These are phyloP conservation scores for Oreochromis spilurus DNA, from an alignment of 2,113 vertebrate species.

Conservation along the genomic window DNA sequence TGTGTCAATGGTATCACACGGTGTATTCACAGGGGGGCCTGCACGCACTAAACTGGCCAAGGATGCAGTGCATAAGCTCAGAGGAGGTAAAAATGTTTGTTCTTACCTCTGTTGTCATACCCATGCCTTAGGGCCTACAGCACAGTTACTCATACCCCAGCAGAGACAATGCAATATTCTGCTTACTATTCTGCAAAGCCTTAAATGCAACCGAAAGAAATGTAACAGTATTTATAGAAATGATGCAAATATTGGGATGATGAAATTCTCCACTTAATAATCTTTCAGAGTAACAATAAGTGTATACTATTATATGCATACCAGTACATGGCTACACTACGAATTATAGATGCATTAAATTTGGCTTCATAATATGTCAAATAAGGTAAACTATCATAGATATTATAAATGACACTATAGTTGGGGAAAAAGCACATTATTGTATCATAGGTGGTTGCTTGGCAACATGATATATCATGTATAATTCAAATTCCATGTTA, in stretches of 20 bases:
- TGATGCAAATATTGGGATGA: not conserved
- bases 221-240: slow-evolving; percentile 33
- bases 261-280: not conserved
- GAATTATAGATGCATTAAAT: not conserved
- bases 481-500: not conserved
- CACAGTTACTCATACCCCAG: slow-evolving; percentile 45
- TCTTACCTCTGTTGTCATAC: slow-evolving; percentile 65
- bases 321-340: not conserved
- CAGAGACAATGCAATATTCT: slow-evolving; percentile 56
- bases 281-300: not conserved
- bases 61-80: slow-evolving; percentile 58
- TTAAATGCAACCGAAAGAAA: slow-evolving; percentile 1
- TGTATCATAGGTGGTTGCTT: not conserved
- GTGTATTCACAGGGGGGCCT: slow-evolving; percentile 54
- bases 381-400: not conserved
- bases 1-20: slow-evolving; percentile 76
- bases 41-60: slow-evolving; percentile 49
- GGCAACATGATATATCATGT: not conserved
- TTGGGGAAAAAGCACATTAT: not conserved
- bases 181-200: slow-evolving; percentile 12
- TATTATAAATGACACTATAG: not conserved
- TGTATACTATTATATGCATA: not conserved
- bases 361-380: not conserved
- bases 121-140: slow-evolving; percentile 48
- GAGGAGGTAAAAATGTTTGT: slow-evolving; percentile 65